These are phyloP conservation scores for Tenthredo scrophulariae DNA, from an alignment of 2,888 invertebrate genomes.

Conservation along the genomic window DNA sequence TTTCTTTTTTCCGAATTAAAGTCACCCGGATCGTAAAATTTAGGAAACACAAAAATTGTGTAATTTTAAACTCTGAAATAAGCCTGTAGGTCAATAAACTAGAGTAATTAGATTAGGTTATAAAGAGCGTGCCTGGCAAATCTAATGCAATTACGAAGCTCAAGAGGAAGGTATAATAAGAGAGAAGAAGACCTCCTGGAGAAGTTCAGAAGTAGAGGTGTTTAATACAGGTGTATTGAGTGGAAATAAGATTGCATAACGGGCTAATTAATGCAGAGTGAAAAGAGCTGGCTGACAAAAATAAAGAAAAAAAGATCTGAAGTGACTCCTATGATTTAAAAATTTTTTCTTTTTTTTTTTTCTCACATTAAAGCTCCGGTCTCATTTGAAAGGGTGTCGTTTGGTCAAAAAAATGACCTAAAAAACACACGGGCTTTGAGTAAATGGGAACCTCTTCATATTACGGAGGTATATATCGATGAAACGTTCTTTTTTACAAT, in stretches of 20 bases:
- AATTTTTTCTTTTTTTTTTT: no score
- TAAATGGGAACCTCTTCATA: not conserved
- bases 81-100: constrained; percentile 31
- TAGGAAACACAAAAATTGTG: not conserved
- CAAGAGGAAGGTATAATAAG: not conserved
- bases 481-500: not conserved
- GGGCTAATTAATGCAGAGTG: not conserved
- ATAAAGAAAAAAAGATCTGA: not conserved
- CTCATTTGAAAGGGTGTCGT: not conserved
- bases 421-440: not conserved
- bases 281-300: not conserved
- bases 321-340: not conserved
- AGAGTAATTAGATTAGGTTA: constrained; percentile 40
- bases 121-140: constrained; percentile 14
- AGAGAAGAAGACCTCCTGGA: constrained; percentile 3
- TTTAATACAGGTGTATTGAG: not conserved
- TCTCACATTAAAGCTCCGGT: not conserved
- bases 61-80: not conserved
- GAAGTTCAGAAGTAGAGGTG: not conserved
- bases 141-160: constrained; percentile 43
- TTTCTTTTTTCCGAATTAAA: not conserved
- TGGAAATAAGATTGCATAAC: not conserved
- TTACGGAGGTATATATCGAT: not conserved
- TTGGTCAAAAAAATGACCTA: not conserved
- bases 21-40: not conserved